Conservation (phyloP, 2,888 invertebrate species). For the Archaeoteleia sp. region DNA sequence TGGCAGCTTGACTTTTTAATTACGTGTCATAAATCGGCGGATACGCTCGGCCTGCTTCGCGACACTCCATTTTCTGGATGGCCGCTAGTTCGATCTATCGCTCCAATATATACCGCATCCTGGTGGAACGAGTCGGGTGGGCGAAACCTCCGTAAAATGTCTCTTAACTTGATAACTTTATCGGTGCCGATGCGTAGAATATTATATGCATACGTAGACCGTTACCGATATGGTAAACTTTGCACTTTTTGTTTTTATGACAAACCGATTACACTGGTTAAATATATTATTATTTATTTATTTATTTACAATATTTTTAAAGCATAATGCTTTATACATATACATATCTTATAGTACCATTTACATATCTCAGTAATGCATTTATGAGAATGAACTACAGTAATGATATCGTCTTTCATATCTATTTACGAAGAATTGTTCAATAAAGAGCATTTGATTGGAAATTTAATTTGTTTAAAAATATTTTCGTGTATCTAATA, state of each 20-base stretch:
- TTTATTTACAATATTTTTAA: no score
- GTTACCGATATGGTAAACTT: constrained; percentile 29
- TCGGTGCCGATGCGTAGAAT: constrained; percentile 48
- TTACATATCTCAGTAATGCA: no score
- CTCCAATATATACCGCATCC: constrained; percentile 47
- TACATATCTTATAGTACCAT: no score
- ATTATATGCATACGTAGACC: constrained; percentile 31
- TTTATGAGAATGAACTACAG: no score
- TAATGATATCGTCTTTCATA: no score
- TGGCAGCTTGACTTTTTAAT: constrained; percentile 69
- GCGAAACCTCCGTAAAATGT: constrained; percentile 63
- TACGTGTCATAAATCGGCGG: constrained; percentile 71
- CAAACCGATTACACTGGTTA: no score
- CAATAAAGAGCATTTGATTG: no score
- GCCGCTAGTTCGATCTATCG: constrained; percentile 67
- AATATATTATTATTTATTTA: no score
- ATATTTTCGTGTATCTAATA: no score
- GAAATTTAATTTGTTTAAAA: no score
- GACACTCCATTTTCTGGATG: constrained; percentile 71
- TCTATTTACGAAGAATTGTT: no score
- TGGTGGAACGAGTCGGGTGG: constrained; percentile 37
- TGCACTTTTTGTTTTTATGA: constrained; percentile 1
- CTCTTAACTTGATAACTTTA: constrained; percentile 65
- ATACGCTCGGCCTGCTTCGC: constrained; percentile 66
- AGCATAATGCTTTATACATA: no score